phyloP scores from a whole-genome alignment of 2,797 vertebrate species.

The Ataeniobius toweri region DNA sequence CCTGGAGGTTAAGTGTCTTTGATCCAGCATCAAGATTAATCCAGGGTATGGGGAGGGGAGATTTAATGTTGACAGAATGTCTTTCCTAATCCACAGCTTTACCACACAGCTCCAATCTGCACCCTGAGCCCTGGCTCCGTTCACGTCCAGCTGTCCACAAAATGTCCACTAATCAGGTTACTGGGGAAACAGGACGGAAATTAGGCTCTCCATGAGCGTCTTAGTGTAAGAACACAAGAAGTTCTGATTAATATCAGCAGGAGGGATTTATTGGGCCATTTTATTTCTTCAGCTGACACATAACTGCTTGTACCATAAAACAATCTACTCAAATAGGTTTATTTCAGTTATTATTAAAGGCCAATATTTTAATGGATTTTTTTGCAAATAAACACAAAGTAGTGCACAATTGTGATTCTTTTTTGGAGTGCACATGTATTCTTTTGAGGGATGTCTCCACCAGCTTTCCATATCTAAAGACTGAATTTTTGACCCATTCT shows the following conservation, averaged over 20 bases:
- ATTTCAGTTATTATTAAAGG: no score
- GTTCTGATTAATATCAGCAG: not conserved
- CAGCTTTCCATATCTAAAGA: no score
- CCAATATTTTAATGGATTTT: no score
- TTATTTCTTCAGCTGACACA: not conserved
- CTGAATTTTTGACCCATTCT: no score
- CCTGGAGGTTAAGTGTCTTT: slow-evolving; percentile 40
- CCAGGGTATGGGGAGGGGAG: slow-evolving; percentile 43
- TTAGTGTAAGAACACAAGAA: not conserved
- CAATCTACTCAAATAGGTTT: no score
- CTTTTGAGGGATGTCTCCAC: no score
- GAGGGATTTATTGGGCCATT: not conserved
- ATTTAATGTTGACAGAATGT: slow-evolving; percentile 47
- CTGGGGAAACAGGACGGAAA: not conserved
- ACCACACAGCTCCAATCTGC: slow-evolving; percentile 57
- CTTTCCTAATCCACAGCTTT: slow-evolving; percentile 67
- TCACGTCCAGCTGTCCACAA: slow-evolving; percentile 13
- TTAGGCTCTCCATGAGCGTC: not conserved
- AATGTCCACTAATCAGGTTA: not conserved
- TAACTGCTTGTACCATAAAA: no score
- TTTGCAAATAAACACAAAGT: no score
- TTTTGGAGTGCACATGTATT: no score
- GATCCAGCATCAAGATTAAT: slow-evolving; percentile 60
- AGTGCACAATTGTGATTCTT: no score
- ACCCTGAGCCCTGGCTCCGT: slow-evolving; percentile 25